phyloP scores from a whole-genome alignment of 2,888 invertebrate species.

The Beris chalybata region DNA sequence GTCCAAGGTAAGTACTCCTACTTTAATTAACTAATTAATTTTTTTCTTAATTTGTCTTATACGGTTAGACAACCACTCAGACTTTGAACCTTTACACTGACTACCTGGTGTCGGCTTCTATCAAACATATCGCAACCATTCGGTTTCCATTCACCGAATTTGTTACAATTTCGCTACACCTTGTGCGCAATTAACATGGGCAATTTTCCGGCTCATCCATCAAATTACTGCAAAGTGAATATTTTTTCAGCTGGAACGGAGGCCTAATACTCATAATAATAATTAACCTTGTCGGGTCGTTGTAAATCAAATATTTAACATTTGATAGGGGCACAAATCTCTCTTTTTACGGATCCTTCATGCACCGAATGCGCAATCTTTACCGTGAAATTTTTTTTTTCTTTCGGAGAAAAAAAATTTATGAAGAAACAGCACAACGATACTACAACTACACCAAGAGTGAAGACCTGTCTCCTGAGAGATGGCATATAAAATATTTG shows the following conservation, averaged over 20 bases:
- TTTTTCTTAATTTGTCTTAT: no score
- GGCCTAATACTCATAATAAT: conserved; percentile 18
- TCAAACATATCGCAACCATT: conserved; percentile 1
- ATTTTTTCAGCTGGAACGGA: conserved; percentile 1
- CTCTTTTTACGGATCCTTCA: neutral
- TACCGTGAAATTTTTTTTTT: neutral
- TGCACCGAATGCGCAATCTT: neutral
- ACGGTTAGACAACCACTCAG: no score
- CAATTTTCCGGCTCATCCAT: conserved; percentile 29
- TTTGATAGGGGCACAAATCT: conserved; percentile 18
- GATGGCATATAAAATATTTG: no score
- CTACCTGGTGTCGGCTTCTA: conserved; percentile 4
- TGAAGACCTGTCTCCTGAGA: no score
- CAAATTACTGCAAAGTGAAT: conserved; percentile 10
- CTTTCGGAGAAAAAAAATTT: no score
- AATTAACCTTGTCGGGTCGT: conserved; percentile 30
- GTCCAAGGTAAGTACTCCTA: no score
- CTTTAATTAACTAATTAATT: no score
- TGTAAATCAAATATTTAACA: conserved; percentile 35
- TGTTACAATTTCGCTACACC: conserved; percentile 13
- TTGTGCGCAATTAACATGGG: conserved; percentile 20
- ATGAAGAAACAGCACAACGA: no score
- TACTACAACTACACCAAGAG: no score
- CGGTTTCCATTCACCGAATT: conserved; percentile 1
- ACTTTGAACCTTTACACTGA: no score